Percentiles rank a stretch among this genome's conserved stretches.
These are phyloP conservation scores for Chrysolina haemoptera DNA, from an alignment of 2,888 invertebrate species.

Conservation along the genomic window DNA sequence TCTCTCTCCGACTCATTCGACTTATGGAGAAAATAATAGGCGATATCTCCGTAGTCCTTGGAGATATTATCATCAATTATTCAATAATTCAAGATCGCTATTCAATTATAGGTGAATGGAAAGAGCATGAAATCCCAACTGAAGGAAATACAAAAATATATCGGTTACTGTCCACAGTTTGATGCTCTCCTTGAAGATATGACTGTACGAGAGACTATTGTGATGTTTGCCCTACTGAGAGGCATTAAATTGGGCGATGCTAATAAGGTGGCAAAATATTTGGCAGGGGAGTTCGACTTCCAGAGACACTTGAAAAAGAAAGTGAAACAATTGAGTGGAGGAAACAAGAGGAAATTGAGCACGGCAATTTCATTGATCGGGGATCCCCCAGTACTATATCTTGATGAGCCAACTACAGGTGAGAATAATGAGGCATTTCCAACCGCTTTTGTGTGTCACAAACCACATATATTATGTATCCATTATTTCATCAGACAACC, in stretches of 20 bases:
- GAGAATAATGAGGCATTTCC: not conserved
- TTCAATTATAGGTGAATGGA: constrained; percentile 50
- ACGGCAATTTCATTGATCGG: constrained; percentile 73
- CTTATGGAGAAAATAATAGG: too few relatives aligned
- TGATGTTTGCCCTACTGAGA: constrained; percentile 71
- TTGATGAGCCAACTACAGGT: constrained; percentile 74
- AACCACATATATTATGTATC: too few relatives aligned
- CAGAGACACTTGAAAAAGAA: constrained; percentile 69
- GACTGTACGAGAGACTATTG: constrained; percentile 72
- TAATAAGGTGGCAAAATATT: constrained; percentile 60
- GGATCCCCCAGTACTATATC: constrained; percentile 72
- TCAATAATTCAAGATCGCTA: not conserved
- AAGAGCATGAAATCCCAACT: constrained; percentile 70
- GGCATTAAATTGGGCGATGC: constrained; percentile 67
- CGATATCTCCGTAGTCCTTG: too few relatives aligned
- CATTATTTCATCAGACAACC: too few relatives aligned
- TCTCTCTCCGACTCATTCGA: too few relatives aligned
- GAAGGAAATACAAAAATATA: constrained; percentile 74
- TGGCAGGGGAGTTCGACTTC: constrained; percentile 69
- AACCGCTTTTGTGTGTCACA: too few relatives aligned
- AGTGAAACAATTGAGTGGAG: constrained; percentile 70
- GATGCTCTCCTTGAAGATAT: constrained; percentile 73
- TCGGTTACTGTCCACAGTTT: constrained; percentile 75
- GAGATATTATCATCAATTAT: too few relatives aligned
- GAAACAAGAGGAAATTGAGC: constrained; percentile 74